Percentiles rank a stretch among this genome's conserved stretches.
Conservation (phyloP, 2,113 vertebrate genomes). For the Bubalus kerabau region DNA sequence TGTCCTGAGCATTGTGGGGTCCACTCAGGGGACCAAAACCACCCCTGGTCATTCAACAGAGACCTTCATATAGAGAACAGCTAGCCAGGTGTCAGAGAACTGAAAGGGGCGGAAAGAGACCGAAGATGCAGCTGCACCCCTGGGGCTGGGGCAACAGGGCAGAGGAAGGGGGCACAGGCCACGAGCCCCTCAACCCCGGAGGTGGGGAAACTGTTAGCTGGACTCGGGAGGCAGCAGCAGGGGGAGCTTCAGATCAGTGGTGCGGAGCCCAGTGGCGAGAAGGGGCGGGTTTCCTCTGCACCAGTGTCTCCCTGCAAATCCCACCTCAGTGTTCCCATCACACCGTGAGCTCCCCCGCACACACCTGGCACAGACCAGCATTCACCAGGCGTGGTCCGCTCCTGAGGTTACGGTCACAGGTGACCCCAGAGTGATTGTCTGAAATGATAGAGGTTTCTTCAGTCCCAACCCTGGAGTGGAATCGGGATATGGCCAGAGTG, state of each 20-base stretch:
- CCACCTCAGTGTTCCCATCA: neutral
- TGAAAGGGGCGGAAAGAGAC: neutral
- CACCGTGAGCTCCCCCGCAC: neutral
- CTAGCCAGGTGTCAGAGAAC: neutral
- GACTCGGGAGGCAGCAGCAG: rapidly evolving
- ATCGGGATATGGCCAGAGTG: neutral
- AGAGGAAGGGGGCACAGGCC: neutral
- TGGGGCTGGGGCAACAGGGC: rapidly evolving
- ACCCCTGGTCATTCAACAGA: rapidly evolving
- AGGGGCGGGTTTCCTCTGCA: neutral
- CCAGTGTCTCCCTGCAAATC: no score
- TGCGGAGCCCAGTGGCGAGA: rapidly evolving
- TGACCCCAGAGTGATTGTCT: neutral
- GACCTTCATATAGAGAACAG: neutral
- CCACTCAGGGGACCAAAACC: neutral
- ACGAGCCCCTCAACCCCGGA: neutral
- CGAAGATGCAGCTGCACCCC: neutral
- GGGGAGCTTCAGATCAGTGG: no score
- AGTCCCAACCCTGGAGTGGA: neutral
- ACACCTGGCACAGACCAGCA: neutral
- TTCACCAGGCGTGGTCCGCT: rapidly evolving
- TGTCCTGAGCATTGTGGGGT: neutral
- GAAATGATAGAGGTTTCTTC: neutral
- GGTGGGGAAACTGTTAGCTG: rapidly evolving
- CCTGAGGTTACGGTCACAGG: neutral